Conservation (phyloP, 1,140 invertebrate species). For the Euura saliciscinereae region DNA sequence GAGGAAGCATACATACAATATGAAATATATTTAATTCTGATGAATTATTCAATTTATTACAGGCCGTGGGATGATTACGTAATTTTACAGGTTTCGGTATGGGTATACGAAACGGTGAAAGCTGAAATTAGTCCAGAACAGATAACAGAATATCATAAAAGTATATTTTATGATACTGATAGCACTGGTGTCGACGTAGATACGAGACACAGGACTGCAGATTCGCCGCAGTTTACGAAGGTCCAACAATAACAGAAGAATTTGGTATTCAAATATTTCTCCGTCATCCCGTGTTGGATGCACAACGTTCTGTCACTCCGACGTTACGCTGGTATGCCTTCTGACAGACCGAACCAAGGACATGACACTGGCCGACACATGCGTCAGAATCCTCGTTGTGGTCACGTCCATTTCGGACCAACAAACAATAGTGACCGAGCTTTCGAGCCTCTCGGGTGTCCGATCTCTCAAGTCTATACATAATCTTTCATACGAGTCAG, state of each 20-base stretch:
- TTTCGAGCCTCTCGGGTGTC: not conserved
- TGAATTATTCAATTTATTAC: not conserved
- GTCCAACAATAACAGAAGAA: not conserved
- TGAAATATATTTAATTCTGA: not conserved
- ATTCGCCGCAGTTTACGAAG: no score
- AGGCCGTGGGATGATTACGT: no score
- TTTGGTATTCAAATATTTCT: constrained; percentile 6
- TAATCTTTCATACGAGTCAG: no score
- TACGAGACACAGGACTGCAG: no score
- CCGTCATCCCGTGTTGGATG: not conserved
- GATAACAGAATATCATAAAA: no score
- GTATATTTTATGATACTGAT: no score
- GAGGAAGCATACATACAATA: not conserved
- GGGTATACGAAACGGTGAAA: no score
- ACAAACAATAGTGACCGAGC: not conserved
- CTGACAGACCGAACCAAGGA: not conserved
- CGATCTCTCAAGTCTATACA: not conserved
- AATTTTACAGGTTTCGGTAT: no score
- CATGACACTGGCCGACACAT: not conserved
- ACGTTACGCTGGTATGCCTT: no score
- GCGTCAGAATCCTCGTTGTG: not conserved
- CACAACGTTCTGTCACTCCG: not conserved
- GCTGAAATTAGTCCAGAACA: no score
- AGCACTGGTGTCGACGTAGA: no score
- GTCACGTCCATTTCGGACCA: not conserved